A percentile compares a stretch with the other conserved stretches of the same genome.
Evolutionary conservation across 2,797 vertebrate genomes (phyloP).

Genomic region (Macrochelys suwanniensis): DNA sequence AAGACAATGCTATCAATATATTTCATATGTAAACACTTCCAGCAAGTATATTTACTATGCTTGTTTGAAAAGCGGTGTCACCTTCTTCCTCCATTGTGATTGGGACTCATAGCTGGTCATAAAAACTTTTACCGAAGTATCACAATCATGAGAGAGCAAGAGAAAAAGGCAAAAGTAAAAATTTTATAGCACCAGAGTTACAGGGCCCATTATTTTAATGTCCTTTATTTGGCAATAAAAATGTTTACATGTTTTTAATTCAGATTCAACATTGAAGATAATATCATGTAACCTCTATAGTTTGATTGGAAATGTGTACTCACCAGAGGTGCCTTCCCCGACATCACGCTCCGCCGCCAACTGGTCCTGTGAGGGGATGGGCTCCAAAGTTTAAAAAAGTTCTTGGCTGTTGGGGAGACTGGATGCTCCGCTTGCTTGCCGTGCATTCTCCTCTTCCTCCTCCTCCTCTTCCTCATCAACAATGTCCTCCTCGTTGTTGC

Average conservation of each 20-base stretch:
- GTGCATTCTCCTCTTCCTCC: too few relatives aligned
- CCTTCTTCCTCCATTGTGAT: not conserved
- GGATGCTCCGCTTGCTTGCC: too few relatives aligned
- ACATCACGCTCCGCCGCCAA: too few relatives aligned
- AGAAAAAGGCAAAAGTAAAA: not conserved
- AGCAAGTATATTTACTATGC: not conserved
- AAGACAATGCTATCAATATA: not conserved
- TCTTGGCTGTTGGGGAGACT: too few relatives aligned
- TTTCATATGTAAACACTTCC: not conserved
- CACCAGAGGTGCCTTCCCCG: too few relatives aligned
- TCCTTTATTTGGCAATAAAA: not conserved
- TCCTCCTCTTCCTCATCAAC: too few relatives aligned
- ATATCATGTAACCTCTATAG: too few relatives aligned
- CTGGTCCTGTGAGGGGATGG: too few relatives aligned
- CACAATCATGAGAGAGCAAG: not conserved
- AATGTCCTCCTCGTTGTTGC: too few relatives aligned
- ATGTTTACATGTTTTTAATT: not conserved
- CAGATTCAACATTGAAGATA: too few relatives aligned
- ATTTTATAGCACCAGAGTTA: not conserved
- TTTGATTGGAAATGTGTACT: too few relatives aligned
- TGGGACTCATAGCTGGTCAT: rapidly evolving
- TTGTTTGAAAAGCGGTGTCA: not conserved
- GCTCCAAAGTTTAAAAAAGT: too few relatives aligned
- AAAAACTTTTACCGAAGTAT: not conserved
- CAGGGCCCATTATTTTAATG: not conserved